Evolutionary conservation across 2,888 invertebrate species (phyloP).

Genomic region (Idaea straminata): DNA sequence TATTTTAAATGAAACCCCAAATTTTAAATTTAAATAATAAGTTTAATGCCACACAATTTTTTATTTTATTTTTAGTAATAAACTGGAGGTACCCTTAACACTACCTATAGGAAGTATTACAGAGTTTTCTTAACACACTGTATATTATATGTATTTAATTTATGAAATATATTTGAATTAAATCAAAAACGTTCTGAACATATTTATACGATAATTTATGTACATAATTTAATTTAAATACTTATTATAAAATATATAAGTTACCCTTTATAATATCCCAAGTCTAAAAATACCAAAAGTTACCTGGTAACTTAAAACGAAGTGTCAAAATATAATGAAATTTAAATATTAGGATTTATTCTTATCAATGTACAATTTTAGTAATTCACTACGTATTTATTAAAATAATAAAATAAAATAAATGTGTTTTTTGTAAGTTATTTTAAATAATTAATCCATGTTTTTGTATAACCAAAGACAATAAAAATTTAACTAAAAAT

Average conservation of each 20-base stretch:
- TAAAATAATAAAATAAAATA: constrained; percentile 51
- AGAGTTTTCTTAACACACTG: no score
- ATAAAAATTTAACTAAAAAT: constrained; percentile 78
- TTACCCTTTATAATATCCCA: neutral
- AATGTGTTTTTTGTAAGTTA: constrained; percentile 80
- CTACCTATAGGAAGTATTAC: no score
- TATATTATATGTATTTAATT: no score
- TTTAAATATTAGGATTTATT: constrained; percentile 45
- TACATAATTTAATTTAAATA: neutral
- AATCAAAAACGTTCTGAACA: neutral
- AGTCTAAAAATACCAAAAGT: neutral
- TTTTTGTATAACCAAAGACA: constrained; percentile 81
- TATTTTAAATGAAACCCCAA: no score
- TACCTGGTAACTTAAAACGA: constrained; percentile 20
- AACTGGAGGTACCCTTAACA: no score
- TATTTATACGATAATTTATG: neutral
- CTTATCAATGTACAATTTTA: constrained; percentile 76
- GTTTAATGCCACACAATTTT: no score
- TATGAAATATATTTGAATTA: no score
- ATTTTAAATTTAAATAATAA: no score
- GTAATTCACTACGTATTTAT: constrained; percentile 69
- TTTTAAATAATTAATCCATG: constrained; percentile 78
- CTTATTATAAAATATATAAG: neutral
- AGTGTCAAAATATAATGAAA: constrained; percentile 29
- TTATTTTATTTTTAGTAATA: no score